These are phyloP conservation scores for Triops cancriformis DNA, from an alignment of 1,140 invertebrate species.

Conservation along the genomic window DNA sequence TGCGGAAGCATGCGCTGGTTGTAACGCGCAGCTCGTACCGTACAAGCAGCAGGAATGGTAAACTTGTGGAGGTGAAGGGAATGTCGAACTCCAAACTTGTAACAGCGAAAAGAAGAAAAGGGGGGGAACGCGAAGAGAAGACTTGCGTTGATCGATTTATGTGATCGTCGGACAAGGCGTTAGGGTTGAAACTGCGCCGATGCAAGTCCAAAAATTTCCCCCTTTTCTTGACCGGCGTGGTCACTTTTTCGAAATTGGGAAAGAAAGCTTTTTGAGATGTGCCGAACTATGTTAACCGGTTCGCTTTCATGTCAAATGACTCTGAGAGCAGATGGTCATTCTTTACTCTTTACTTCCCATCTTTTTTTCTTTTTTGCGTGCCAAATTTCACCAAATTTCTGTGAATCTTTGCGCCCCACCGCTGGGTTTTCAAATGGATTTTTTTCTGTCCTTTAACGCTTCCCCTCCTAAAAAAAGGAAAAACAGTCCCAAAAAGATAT, in stretches of 20 bases:
- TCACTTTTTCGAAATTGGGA: background rate
- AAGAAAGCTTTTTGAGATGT: background rate
- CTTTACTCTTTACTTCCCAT: background rate
- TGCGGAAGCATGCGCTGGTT: background rate
- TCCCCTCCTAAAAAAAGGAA: background rate
- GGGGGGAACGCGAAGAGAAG: background rate
- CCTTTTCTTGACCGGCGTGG: background rate
- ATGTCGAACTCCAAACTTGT: background rate
- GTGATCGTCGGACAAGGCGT: background rate
- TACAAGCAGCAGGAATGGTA: background rate
- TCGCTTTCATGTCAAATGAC: conserved; percentile 6
- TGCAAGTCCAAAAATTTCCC: background rate
- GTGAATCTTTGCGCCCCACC: background rate
- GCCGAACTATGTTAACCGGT: conserved; percentile 12
- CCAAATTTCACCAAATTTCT: background rate
- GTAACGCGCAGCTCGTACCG: background rate
- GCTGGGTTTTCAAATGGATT: background rate
- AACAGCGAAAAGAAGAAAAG: background rate
- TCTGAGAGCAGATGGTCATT: background rate
- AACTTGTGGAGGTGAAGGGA: background rate
- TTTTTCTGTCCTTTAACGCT: background rate
- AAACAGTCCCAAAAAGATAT: background rate
- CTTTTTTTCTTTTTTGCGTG: background rate
- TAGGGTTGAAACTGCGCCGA: background rate
- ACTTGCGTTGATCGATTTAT: conserved; percentile 1